These are phyloP conservation scores for Beris morrisii DNA, from an alignment of 2,888 invertebrate species.

Conservation along the genomic window DNA sequence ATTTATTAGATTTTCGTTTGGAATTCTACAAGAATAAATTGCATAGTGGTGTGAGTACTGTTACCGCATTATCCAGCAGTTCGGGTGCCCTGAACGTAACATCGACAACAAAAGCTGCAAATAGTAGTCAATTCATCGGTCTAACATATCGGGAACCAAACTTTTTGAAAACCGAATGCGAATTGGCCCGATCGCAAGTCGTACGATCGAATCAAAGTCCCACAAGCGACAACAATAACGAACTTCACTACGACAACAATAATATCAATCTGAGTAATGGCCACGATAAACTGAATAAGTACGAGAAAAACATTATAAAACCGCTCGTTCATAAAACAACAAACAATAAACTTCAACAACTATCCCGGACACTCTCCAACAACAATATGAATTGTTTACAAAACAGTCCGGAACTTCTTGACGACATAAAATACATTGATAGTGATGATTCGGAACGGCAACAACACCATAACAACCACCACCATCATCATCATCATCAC, in stretches of 20 bases:
- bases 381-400: slow-evolving; percentile 41
- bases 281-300: slow-evolving; percentile 17
- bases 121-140: slow-evolving; percentile 27
- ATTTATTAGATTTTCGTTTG: slow-evolving; percentile 25
- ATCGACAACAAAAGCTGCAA: background rate
- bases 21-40: slow-evolving; percentile 32
- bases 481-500: slow-evolving; percentile 41
- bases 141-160: slow-evolving; percentile 51
- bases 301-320: slow-evolving; percentile 35
- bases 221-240: slow-evolving; percentile 32
- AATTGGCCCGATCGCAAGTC: slow-evolving; percentile 54
- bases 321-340: slow-evolving; percentile 41
- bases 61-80: background rate
- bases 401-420: slow-evolving; percentile 36
- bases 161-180: slow-evolving; percentile 54
- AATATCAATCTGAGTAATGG: slow-evolving; percentile 9
- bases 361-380: slow-evolving; percentile 39
- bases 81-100: slow-evolving; percentile 3
- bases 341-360: slow-evolving; percentile 37
- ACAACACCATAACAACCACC: slow-evolving; percentile 29
- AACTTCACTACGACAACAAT: slow-evolving; percentile 26
- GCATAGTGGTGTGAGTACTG: slow-evolving; percentile 3
- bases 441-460: slow-evolving; percentile 41
- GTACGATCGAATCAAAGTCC: slow-evolving; percentile 34
- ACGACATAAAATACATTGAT: slow-evolving; percentile 44